Evolutionary conservation across 2,888 invertebrate genomes (phyloP), one percentile per base, ranked within the genome.

Genomic region (Stenurella melanura): DNA sequence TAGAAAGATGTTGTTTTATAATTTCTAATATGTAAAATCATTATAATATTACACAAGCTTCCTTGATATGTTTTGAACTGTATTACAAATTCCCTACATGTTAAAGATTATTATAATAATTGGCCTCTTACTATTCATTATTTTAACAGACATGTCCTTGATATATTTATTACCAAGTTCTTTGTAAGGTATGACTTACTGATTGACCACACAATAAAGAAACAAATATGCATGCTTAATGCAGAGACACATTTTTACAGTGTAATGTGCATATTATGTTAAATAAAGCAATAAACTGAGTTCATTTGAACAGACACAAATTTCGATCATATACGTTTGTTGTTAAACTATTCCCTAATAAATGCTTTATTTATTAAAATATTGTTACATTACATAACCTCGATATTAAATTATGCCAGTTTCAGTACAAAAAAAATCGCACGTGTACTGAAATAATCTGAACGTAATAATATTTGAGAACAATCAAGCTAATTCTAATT

Each of bases 61-160:
- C 63, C 63, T 64, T 19, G 12, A 15, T 42, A 18, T 19, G 4
- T 64, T 64, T 10, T 64, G 7, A n/a, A 17, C n/a, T 50, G 50
- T 50, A 50, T 50, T 50, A 17, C 50, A 50, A 50, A 50, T 50
- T 50, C 4, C 50, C 10, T 63, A 34, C 61, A 17, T 17, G 17
- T n/a, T 63, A n/a, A 4, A 19, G 69, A 69, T 18, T 69, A 58
- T 34, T 57, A 30, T 17, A 64, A 64, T 68, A 69, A 56, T 56
- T 56, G 19, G 30, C 56, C 69, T 57, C 34, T 69, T 64, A 64
- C 42, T 64, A 42, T 64, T 57, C 21, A 17, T 56, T 58, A 30
- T 69, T 68, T 58, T 56, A 12, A 69, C 34, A 57, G 17, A 58
- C 34, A 5, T 34, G 56, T 57, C 69, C 69, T 69, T 69, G 38